Conservation (phyloP, 2,113 vertebrate species). For the Mohoua ochrocephala region DNA sequence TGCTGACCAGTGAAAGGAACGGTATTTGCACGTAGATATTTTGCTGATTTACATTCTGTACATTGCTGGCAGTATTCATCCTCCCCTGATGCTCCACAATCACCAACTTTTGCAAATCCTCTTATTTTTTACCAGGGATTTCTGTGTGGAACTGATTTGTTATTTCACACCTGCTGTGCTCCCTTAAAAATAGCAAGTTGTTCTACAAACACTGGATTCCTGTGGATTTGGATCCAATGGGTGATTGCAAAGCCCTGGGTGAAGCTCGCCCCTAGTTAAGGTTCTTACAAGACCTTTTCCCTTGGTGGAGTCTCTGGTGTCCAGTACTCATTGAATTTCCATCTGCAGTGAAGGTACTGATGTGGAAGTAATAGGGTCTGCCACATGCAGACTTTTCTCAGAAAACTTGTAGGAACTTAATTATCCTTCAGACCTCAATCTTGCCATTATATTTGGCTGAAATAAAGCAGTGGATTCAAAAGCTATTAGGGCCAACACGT, state of each 20-base stretch:
- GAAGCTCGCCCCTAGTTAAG: neutral
- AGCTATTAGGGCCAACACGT: constrained; percentile 11
- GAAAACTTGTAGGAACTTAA: neutral
- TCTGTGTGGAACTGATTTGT: neutral
- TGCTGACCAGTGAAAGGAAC: neutral
- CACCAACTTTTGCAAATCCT: neutral
- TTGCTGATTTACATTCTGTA: neutral
- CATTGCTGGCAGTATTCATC: neutral
- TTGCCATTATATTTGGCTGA: neutral
- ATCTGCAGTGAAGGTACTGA: neutral
- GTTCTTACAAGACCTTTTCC: neutral
- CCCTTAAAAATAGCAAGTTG: neutral
- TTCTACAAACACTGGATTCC: neutral
- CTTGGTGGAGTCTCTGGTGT: neutral
- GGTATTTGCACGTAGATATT: neutral
- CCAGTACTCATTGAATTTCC: neutral
- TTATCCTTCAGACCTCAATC: neutral
- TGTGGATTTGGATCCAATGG: neutral
- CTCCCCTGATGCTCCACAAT: neutral
- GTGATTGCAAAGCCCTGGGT: neutral
- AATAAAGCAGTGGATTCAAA: neutral
- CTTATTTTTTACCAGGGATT: neutral
- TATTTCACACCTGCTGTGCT: neutral
- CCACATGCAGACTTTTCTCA: neutral
- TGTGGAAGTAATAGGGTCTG: neutral